Evolutionary conservation across 2,797 vertebrate genomes (phyloP).

Genomic region (Acanthurus leucopareius): DNA sequence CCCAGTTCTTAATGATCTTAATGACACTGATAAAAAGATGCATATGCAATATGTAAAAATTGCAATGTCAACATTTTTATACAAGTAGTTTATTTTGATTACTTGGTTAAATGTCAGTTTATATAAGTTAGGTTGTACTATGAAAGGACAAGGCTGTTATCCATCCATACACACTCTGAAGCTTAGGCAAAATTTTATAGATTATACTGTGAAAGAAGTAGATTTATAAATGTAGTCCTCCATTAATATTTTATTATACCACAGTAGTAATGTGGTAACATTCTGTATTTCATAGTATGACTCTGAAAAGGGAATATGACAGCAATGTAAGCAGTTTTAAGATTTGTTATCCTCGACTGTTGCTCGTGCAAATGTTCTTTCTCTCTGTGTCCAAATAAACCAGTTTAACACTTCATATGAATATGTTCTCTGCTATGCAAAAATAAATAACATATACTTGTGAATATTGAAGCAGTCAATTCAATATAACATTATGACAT

Average conservation of each 20-base stretch:
- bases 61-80: slow-evolving; percentile 1
- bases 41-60: slow-evolving; percentile 12
- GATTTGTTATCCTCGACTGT: slow-evolving; percentile 43
- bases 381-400: slow-evolving; percentile 70
- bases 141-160: slow-evolving; percentile 17
- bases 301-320: slow-evolving; percentile 71
- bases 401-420: slow-evolving; percentile 78
- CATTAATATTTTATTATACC: slow-evolving; percentile 79
- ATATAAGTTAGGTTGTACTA: slow-evolving; percentile 2
- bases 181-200: slow-evolving; percentile 21
- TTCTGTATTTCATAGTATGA: slow-evolving; percentile 73
- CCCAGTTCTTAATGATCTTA: not conserved
- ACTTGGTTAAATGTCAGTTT: slow-evolving; percentile 14
- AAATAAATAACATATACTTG: slow-evolving; percentile 90
- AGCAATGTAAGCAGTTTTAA: slow-evolving; percentile 62
- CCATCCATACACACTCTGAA: slow-evolving; percentile 8
- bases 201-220: slow-evolving; percentile 61
- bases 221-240: slow-evolving; percentile 59
- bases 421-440: slow-evolving; percentile 94
- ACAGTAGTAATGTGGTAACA: slow-evolving; percentile 75
- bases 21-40: not conserved
- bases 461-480: slow-evolving; percentile 80
- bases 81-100: slow-evolving; percentile 33
- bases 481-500: slow-evolving; percentile 88
- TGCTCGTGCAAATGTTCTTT: slow-evolving; percentile 51